Base-by-base conservation (phyloP, 2,888 invertebrate species). In the Oxycera nigricornis region DNA sequence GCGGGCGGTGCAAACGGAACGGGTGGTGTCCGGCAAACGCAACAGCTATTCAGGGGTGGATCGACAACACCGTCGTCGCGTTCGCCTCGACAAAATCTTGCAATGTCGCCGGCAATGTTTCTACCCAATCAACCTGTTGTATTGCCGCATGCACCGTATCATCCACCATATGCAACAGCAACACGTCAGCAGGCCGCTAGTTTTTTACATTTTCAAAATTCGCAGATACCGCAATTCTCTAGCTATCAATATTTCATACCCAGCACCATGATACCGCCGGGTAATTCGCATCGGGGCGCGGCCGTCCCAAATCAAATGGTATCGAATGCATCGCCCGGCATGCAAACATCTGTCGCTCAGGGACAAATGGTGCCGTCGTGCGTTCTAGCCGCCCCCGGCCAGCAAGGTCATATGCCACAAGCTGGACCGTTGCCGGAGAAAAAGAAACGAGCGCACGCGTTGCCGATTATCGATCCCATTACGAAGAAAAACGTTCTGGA, bases 361-460 rank as follows among this genome's bases (percentile, higher is more conserved):
- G 87, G 87, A 77, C 79, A 88, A 78, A 84, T 85, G 17, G 81
- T 87, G 52, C 86, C 85, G 67, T 84, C 86, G 73, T 81, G 87
- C 72, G 86, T 84, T 77, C 31, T 70, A 20, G 31, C 70, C 6
- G 70, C 70, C 3, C 22, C 55, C 9, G 70, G 70, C 6, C 52
- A 52, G 24, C 52, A 30, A 30, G 31, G 30, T 1, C 52, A 52
- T 52, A 22, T 52, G 11, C 2, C 68, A 14, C 31, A 6, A 11
- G 55, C 20, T 1, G 35, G 52, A 9, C 52, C 46, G 22, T 22
- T n/a, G 3, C 6, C 22, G 9, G 55, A 52, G n/a, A 70, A 52
- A 35, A 80, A 80, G 28, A 78, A 78, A 68, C 83, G 85, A 20
- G 78, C 68, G 28, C 79, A 83, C 74, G 85, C 84, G n/a, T 80